Percentiles rank a stretch among this genome's conserved stretches.
Conservation (phyloP, 2,113 vertebrate genomes). For the Speoplatyrhinus poulsoni region DNA sequence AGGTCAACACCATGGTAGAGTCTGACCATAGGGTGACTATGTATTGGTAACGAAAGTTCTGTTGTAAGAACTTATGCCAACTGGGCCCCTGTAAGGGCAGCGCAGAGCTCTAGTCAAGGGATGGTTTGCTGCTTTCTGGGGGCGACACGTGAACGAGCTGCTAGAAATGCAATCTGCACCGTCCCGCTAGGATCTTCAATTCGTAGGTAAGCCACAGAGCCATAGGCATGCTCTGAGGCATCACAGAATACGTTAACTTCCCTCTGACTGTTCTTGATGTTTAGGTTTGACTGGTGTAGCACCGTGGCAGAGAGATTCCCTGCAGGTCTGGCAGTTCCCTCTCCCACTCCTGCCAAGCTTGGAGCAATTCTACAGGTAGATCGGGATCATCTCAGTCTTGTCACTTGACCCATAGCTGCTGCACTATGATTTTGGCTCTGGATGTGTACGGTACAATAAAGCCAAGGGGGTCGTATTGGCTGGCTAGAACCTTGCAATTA, state of each 20-base stretch:
- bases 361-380: background rate
- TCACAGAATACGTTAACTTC: slow-evolving; percentile 29
- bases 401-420: slow-evolving; percentile 10
- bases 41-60: slow-evolving; percentile 8
- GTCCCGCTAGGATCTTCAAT: background rate
- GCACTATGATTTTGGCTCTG: background rate
- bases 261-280: background rate
- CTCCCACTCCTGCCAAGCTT: slow-evolving; percentile 21
- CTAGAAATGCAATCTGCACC: slow-evolving; percentile 13
- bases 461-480: slow-evolving; percentile 31
- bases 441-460: background rate
- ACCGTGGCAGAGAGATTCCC: background rate
- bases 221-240: too few relatives aligned
- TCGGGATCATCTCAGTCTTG: slow-evolving; percentile 15
- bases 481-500: slow-evolving; percentile 21
- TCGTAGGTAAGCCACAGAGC: slow-evolving; percentile 23
- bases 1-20: slow-evolving; percentile 10
- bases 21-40: background rate
- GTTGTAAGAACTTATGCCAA: background rate
- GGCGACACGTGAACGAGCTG: slow-evolving; percentile 14
- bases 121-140: slow-evolving; percentile 16
- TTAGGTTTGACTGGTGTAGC: background rate
- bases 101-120: slow-evolving; percentile 15
- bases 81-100: slow-evolving; percentile 9
- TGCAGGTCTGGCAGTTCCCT: background rate